These are phyloP conservation scores for Melanerpes formicivorus DNA, from an alignment of 2,113 vertebrate genomes.

Conservation along the genomic window DNA sequence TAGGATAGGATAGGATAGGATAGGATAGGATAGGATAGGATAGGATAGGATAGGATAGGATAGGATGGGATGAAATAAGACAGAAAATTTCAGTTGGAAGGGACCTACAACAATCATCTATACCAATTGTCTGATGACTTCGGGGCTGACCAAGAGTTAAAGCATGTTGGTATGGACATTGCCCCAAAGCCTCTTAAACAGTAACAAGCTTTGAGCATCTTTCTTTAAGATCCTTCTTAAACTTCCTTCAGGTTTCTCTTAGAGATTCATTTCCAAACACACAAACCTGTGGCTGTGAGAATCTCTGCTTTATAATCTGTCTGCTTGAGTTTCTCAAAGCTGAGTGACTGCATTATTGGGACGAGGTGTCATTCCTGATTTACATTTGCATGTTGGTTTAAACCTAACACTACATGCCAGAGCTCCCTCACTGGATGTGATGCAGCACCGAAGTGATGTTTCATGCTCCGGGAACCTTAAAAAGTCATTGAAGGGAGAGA, in stretches of 20 bases:
- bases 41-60: too few species aligned
- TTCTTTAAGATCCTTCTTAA: background rate
- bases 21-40: too few species aligned
- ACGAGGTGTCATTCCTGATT: constrained; percentile 49
- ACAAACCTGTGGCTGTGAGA: constrained; percentile 28
- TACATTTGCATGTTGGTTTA: constrained; percentile 64
- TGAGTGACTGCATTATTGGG: constrained; percentile 57
- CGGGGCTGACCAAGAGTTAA: background rate
- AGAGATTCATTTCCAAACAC: background rate
- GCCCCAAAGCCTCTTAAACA: background rate
- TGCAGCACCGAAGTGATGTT: constrained; percentile 71
- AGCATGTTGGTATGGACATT: accelerated
- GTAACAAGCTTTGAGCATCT: background rate
- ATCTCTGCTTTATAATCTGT: constrained; percentile 39
- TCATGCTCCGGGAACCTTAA: constrained; percentile 61
- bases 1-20: too few species aligned
- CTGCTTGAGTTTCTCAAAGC: constrained; percentile 3
- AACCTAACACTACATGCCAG: constrained; percentile 46
- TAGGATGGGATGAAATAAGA: background rate
- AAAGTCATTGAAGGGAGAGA: constrained; percentile 58
- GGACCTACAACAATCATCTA: background rate
- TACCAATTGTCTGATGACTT: background rate
- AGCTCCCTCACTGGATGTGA: constrained; percentile 65
- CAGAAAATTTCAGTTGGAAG: background rate
- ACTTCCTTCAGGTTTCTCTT: background rate